A percentile compares a stretch with the other conserved stretches of the same genome.
Evolutionary conservation across 2,888 invertebrate genomes (phyloP).

Genomic region (Chloroclystis v-ata): DNA sequence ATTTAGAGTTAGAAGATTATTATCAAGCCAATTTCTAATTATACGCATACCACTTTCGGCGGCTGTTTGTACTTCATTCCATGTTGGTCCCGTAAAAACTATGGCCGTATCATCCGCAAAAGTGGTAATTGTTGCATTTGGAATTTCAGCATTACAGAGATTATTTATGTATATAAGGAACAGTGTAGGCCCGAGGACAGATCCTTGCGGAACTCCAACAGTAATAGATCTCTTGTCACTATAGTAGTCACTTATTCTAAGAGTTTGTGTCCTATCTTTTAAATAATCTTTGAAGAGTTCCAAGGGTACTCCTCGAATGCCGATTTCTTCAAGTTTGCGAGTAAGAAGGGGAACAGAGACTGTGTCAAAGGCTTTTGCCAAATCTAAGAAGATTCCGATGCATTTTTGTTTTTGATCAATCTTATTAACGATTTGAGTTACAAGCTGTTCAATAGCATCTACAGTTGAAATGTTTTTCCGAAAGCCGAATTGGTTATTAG

Average conservation of each 20-base stretch:
- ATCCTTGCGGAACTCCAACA: not conserved
- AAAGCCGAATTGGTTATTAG: not conserved
- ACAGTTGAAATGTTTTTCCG: too few species aligned
- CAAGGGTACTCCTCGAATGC: not conserved
- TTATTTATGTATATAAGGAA: too few species aligned
- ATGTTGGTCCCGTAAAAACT: not conserved
- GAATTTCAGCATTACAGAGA: too few species aligned
- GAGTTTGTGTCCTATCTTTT: not conserved
- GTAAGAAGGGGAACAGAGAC: not conserved
- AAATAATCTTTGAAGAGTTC: not conserved
- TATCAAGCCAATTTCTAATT: not conserved
- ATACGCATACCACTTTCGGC: not conserved
- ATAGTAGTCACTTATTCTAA: not conserved
- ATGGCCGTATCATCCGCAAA: not conserved
- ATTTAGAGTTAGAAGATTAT: not conserved
- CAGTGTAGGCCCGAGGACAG: not conserved
- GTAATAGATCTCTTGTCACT: not conserved
- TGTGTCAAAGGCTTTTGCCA: not conserved
- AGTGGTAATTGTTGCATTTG: not conserved
- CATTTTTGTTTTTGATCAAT: not conserved
- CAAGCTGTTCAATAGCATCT: not conserved
- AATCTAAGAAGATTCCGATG: not conserved
- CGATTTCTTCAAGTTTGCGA: not conserved
- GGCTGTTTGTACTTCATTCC: not conserved
- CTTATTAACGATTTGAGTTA: not conserved